Conservation (phyloP, 2,888 invertebrate genomes). For the Nasonia oneida region DNA sequence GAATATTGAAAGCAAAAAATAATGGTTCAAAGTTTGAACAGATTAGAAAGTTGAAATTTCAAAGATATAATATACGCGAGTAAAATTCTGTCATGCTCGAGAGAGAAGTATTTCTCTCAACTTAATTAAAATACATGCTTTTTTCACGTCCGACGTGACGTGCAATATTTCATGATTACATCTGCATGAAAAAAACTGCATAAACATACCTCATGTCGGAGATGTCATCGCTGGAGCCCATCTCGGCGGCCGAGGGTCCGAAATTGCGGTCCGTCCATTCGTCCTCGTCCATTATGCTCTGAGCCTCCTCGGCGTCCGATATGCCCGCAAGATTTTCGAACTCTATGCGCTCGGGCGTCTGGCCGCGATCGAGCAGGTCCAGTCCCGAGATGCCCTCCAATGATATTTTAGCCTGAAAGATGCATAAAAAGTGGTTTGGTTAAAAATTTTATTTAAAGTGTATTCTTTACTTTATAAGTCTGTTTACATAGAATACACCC, state of each 20-base stretch:
- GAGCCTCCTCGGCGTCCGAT: conserved; percentile 84
- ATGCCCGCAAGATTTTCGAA: conserved; percentile 87
- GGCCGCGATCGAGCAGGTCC: conserved; percentile 81
- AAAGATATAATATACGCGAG: not conserved
- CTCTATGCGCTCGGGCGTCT: conserved; percentile 90
- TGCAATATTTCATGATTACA: conserved; percentile 9
- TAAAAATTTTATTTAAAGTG: not conserved
- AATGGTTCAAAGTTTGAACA: not conserved
- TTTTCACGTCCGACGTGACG: not conserved
- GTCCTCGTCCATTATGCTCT: conserved; percentile 94
- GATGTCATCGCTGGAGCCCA: conserved; percentile 84
- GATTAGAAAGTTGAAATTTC: not conserved
- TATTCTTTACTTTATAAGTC: not conserved
- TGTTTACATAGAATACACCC: too few species aligned
- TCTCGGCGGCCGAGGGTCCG: conserved; percentile 87
- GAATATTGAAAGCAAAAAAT: not conserved
- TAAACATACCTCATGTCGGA: conserved; percentile 80
- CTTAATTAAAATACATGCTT: conserved; percentile 7
- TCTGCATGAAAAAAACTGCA: conserved; percentile 31
- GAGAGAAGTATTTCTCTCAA: not conserved
- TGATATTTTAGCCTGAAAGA: conserved; percentile 70
- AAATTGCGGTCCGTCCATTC: conserved; percentile 98
- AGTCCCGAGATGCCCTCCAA: conserved; percentile 80
- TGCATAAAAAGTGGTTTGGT: not conserved
- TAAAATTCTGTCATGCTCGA: not conserved